These are phyloP conservation scores for Cheirogaleus major DNA, from an alignment of 2,797 vertebrate genomes.

Conservation along the genomic window DNA sequence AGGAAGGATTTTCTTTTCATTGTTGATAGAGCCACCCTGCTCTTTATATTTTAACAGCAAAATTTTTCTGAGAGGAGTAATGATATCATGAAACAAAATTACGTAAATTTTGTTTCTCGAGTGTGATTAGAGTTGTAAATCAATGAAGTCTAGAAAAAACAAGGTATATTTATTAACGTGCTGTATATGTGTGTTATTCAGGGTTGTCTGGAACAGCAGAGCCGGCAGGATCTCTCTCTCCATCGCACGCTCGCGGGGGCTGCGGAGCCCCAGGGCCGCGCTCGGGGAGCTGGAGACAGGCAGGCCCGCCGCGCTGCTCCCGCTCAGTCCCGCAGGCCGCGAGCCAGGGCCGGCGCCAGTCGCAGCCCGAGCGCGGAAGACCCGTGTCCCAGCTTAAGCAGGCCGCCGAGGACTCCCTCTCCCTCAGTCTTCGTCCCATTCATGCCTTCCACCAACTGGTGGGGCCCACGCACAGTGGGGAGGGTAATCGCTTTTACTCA, in stretches of 20 bases:
- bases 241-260: background rate
- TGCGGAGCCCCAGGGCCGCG: too few species aligned
- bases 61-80: background rate
- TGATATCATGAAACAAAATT: background rate
- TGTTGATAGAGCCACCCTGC: background rate
- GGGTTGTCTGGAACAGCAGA: background rate
- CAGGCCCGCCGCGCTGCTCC: too few species aligned
- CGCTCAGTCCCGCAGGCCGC: background rate
- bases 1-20: background rate
- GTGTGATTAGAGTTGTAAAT: background rate
- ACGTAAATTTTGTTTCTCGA: background rate
- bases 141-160: background rate
- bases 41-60: background rate
- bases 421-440: background rate
- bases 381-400: background rate
- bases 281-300: background rate
- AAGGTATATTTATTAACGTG: too few species aligned
- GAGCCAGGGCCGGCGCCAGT: too few species aligned
- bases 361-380: too few species aligned
- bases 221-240: background rate
- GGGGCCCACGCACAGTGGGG: fast-evolving
- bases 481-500: background rate
- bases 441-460: background rate
- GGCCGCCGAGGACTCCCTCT: background rate
- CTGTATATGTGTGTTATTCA: background rate